A percentile compares a stretch with the other conserved stretches of the same genome.
phyloP scores from a whole-genome alignment of 2,888 invertebrate species.

The Biston betularia region DNA sequence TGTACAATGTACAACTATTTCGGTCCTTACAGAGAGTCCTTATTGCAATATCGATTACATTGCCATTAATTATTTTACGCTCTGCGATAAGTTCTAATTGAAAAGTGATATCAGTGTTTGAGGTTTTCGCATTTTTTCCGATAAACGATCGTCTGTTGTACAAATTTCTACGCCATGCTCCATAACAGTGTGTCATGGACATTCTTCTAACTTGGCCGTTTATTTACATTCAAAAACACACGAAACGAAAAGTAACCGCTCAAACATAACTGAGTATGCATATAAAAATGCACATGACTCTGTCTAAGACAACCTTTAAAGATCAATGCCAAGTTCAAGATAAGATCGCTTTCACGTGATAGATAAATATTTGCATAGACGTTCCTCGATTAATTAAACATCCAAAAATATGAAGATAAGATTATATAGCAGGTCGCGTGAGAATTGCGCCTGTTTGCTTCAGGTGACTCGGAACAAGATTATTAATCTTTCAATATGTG shows the following conservation, averaged over 20 bases:
- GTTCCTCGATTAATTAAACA: conserved; percentile 16
- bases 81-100: neutral
- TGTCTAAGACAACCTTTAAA: neutral
- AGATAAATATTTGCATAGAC: conserved; percentile 15
- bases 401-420: conserved; percentile 22
- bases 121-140: conserved; percentile 11
- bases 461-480: neutral
- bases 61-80: too few relatives aligned
- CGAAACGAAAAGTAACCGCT: neutral
- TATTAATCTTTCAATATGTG: neutral
- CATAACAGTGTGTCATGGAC: conserved; percentile 3
- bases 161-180: conserved; percentile 16
- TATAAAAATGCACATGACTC: conserved; percentile 24
- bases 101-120: conserved; percentile 5
- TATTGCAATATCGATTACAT: too few relatives aligned
- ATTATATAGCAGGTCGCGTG: conserved; percentile 11
- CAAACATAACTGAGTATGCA: neutral
- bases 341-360: conserved; percentile 31
- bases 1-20: too few relatives aligned
- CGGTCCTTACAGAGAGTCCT: too few relatives aligned
- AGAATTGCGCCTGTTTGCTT: conserved; percentile 10
- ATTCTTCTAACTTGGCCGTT: conserved; percentile 13
- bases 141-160: conserved; percentile 20
- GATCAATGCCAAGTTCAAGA: conserved; percentile 25
- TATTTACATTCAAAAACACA: conserved; percentile 10